Percentiles rank a stretch among this genome's conserved stretches.
Conservation (phyloP, 2,113 vertebrate species). For the Eptesicus fuscus region DNA sequence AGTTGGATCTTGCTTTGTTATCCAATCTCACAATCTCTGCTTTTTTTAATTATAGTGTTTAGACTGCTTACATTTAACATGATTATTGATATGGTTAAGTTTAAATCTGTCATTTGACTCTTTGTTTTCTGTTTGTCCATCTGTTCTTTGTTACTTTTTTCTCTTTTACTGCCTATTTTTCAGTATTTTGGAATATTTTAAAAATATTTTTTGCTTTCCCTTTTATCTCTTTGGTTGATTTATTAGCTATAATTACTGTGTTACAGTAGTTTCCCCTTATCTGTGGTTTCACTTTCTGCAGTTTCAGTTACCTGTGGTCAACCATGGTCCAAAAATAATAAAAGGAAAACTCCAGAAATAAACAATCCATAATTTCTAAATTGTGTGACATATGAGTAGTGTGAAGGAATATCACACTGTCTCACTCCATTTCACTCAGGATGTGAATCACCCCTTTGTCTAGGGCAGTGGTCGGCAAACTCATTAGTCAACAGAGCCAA, state of each 20-base stretch:
- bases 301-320: background rate
- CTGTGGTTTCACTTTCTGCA: background rate
- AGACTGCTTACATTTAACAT: background rate
- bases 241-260: background rate
- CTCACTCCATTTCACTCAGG: background rate
- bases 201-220: background rate
- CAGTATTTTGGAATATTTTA: background rate
- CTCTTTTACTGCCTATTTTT: background rate
- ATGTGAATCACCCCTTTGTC: background rate
- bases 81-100: background rate
- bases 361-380: background rate
- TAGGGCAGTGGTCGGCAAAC: no score
- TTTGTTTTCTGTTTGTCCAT: background rate
- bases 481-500: no score
- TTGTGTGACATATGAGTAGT: background rate
- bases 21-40: background rate
- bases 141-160: background rate
- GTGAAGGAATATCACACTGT: background rate
- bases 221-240: conserved; percentile 16
- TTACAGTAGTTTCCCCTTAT: background rate
- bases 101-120: background rate
- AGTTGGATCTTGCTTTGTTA: background rate
- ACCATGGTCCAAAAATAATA: background rate
- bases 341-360: background rate
- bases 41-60: background rate